Percentiles rank a stretch among this genome's conserved stretches.
Evolutionary conservation across 2,888 invertebrate genomes (phyloP).

Genomic region (Eupithecia exiguata): DNA sequence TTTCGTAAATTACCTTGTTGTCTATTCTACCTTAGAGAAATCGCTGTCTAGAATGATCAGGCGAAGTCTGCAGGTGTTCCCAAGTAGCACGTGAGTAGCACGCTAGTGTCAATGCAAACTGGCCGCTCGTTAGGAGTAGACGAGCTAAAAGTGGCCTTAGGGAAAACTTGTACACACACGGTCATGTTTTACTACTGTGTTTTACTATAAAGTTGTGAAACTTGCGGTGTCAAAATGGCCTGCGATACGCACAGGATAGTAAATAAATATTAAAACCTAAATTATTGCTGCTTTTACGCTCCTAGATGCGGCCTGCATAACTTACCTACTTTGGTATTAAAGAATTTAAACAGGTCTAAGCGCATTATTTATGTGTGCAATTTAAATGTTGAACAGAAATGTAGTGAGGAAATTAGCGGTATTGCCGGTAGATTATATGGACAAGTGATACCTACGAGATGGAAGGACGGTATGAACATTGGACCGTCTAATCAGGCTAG

Average conservation of each 20-base stretch:
- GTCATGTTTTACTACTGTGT: background rate
- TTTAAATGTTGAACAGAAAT: background rate
- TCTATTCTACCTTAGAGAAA: background rate
- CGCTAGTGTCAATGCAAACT: slow-evolving; percentile 3
- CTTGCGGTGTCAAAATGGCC: background rate
- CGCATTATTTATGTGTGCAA: background rate
- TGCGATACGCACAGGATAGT: background rate
- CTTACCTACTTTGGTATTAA: background rate
- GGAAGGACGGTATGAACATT: background rate
- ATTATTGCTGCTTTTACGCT: background rate
- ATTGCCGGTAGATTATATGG: background rate
- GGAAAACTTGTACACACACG: background rate
- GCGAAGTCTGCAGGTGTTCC: background rate
- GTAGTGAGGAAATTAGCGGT: background rate
- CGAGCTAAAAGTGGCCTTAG: background rate
- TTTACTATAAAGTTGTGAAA: background rate
- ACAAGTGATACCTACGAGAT: background rate
- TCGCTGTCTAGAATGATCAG: background rate
- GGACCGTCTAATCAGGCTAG: background rate
- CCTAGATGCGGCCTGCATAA: background rate
- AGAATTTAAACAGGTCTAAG: background rate
- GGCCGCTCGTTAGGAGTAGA: background rate
- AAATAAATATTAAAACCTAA: background rate
- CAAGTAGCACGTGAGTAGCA: background rate
- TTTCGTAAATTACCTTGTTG: background rate